Evolutionary conservation across 2,888 invertebrate species (phyloP).

Genomic region (Drosophila nigritarsus): DNA sequence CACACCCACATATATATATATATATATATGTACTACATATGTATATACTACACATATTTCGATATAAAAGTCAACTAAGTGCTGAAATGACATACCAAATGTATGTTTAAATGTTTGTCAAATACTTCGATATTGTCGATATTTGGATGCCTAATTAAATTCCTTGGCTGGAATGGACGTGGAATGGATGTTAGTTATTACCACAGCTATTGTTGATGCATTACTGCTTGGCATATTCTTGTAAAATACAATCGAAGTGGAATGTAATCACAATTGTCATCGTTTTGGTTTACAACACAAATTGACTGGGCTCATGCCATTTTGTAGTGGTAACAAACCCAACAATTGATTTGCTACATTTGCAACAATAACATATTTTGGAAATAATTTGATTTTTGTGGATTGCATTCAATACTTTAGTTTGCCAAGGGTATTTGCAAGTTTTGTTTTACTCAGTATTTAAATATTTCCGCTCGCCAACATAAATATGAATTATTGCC

Average conservation of each 20-base stretch:
- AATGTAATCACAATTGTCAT: constrained; percentile 2
- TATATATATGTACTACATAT: neutral
- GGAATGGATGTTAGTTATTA: constrained; percentile 10
- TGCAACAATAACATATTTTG: neutral
- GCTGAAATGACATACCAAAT: constrained; percentile 32
- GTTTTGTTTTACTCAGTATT: neutral
- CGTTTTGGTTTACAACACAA: neutral
- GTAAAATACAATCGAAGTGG: neutral
- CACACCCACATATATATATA: neutral
- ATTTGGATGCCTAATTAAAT: constrained; percentile 29
- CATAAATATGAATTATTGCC: constrained; percentile 5
- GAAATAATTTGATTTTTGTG: neutral
- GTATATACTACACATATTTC: neutral
- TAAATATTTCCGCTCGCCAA: neutral
- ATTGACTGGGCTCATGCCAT: neutral
- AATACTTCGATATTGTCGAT: constrained; percentile 25
- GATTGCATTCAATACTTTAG: neutral
- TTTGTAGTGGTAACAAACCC: neutral
- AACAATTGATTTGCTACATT: neutral
- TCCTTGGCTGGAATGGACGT: neutral
- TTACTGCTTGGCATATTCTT: neutral
- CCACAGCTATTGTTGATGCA: neutral
- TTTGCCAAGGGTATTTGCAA: neutral
- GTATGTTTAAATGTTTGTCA: constrained; percentile 19
- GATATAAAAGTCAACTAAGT: constrained; percentile 13